Base-by-base conservation (phyloP, 2,888 invertebrate species). In the Anorthoa munda region DNA sequence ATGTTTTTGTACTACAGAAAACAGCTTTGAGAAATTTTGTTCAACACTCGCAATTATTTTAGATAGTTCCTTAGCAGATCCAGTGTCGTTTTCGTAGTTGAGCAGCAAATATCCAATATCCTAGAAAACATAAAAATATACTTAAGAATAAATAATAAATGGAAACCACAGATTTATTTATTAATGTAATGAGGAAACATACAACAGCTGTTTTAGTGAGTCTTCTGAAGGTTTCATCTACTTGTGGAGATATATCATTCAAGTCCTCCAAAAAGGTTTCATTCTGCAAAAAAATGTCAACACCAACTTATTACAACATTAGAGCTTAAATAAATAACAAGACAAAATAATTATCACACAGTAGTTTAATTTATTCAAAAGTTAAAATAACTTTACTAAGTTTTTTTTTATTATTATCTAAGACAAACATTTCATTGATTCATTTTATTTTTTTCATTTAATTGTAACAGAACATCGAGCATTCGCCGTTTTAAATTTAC, bases 11-110 rank as follows among this genome's bases (percentile, higher is more conserved):
- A 97, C 89, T 11, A 93, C 87, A 0, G 95, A 96, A 76, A 95
- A 95, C 0, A 97, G 88, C 77, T 96, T 93, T 0, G 95, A 93
- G 82, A 97, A 97, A 85, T 97, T 96, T 78, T 96, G 95, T 60
- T 95, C 95, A 11, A 97, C 92, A 18, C 88, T 84, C 13, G 88
- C 87, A 63, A 96, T 92, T 17, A 93, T 82, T 53, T 86, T 87
- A 59, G 91, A 90, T 2, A 92, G 81, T 26, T 93, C 91, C 21
- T 90, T 89, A 12, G 88, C 84, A 0, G 93, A 76, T 51, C 89
- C 92, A n/a, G 89, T 88, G 58, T 93, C 92, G 82, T 90, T 93
- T 73, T 93, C 91, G 23, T 93, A 90, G 70, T 94, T 95, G 72
- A 91, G 88, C 15, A 95, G 86, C 56, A 94, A 78, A 74, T 94